Percentiles rank a stretch among this genome's conserved stretches.
phyloP scores from a whole-genome alignment of 2,797 vertebrate genomes.

The Thamnophis elegans region DNA sequence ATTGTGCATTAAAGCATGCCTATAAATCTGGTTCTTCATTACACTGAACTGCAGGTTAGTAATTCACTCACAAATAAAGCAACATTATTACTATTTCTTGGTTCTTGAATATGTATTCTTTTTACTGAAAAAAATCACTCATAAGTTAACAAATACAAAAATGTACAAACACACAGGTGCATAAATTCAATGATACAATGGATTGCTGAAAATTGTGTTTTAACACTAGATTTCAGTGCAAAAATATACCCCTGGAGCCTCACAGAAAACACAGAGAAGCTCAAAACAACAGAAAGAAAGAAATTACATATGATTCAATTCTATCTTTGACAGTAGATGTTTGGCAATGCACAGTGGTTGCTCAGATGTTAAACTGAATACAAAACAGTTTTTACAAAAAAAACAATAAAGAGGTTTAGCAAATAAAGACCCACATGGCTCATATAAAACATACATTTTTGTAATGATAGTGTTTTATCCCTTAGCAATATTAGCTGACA shows the following conservation, averaged over 20 bases:
- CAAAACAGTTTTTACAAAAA: constrained; percentile 36
- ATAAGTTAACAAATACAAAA: constrained; percentile 87
- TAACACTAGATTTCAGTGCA: constrained; percentile 82
- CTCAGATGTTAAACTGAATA: constrained; percentile 32
- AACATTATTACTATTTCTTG: constrained; percentile 34
- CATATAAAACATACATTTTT: constrained; percentile 16
- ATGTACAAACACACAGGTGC: constrained; percentile 83
- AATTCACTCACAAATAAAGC: constrained; percentile 16
- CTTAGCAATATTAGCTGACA: neutral
- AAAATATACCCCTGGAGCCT: constrained; percentile 77
- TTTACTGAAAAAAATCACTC: constrained; percentile 83
- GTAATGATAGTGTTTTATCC: constrained; percentile 42
- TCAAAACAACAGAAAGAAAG: constrained; percentile 59
- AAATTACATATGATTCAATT: constrained; percentile 51
- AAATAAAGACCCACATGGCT: constrained; percentile 49
- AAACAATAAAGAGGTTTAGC: constrained; percentile 34
- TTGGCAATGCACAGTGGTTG: neutral
- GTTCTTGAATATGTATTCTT: constrained; percentile 76
- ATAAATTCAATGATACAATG: constrained; percentile 78
- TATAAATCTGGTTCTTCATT: neutral
- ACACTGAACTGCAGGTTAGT: neutral
- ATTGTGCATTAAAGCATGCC: neutral
- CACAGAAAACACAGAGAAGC: constrained; percentile 73
- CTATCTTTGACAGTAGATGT: constrained; percentile 45
- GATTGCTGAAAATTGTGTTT: constrained; percentile 76